Percentiles rank a stretch among this genome's conserved stretches.
phyloP scores from a whole-genome alignment of 1,140 invertebrate species.

The Hycleus phaleratus region DNA sequence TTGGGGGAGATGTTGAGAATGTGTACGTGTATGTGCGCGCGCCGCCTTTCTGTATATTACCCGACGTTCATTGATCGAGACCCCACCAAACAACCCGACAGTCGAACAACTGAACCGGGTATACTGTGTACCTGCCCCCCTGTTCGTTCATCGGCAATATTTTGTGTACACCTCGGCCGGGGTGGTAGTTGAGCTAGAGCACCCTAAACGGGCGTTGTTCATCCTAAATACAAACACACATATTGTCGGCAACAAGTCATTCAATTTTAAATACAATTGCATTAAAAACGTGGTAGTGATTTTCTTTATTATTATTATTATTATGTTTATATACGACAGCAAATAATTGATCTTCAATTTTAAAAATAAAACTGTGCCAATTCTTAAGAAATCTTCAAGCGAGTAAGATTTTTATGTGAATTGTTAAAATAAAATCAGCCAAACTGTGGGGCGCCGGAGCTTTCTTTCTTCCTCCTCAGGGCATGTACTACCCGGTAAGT shows the following conservation, averaged over 20 bases:
- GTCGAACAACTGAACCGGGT: neutral
- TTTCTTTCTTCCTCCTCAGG: constrained; percentile 86
- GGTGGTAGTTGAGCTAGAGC: constrained; percentile 31
- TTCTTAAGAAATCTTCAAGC: neutral
- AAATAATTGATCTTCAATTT: too few species aligned
- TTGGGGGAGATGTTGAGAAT: too few species aligned
- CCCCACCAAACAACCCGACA: constrained; percentile 15
- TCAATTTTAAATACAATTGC: too few species aligned
- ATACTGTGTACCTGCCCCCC: constrained; percentile 14
- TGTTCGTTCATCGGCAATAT: constrained; percentile 16
- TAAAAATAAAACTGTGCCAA: constrained; percentile 6
- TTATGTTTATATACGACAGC: too few species aligned
- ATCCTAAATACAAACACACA: constrained; percentile 1
- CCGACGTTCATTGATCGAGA: constrained; percentile 27
- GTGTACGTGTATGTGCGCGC: too few species aligned
- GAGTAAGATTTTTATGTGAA: constrained; percentile 26
- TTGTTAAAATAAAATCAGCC: constrained; percentile 60
- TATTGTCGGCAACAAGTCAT: neutral
- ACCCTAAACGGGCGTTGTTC: constrained; percentile 33
- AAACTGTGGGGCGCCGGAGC: constrained; percentile 90
- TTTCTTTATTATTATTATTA: too few species aligned
- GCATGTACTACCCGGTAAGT: constrained; percentile 90
- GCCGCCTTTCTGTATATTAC: neutral
- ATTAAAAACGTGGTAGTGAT: too few species aligned
- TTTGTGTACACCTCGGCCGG: constrained; percentile 21